A percentile compares a stretch with the other conserved stretches of the same genome.
Conservation (phyloP, 2,113 vertebrate species). For the Hippocampus barbouri region DNA sequence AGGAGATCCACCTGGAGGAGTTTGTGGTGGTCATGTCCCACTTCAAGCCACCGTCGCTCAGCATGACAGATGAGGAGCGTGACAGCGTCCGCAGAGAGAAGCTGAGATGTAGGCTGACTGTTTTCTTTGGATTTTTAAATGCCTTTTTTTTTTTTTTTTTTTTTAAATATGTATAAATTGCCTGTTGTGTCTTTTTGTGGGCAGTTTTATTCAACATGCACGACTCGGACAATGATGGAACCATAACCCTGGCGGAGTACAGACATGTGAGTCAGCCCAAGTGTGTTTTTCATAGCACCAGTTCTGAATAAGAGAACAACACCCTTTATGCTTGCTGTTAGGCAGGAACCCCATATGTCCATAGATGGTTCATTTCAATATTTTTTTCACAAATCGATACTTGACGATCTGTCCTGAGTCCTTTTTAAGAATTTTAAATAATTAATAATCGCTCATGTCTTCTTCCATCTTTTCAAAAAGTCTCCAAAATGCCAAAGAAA, state of each 20-base stretch:
- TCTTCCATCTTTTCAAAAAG: too few relatives aligned
- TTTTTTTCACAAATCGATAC: too few relatives aligned
- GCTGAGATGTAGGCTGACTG: slow-evolving; percentile 79
- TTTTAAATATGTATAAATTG: background rate
- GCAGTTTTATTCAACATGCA: slow-evolving; percentile 98
- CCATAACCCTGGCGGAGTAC: slow-evolving; percentile 92
- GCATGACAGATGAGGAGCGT: slow-evolving; percentile 80
- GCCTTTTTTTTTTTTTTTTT: background rate
- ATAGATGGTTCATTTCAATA: too few relatives aligned
- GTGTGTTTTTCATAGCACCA: background rate
- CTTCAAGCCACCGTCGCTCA: slow-evolving; percentile 81
- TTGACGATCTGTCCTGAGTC: too few relatives aligned
- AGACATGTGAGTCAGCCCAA: slow-evolving; percentile 79
- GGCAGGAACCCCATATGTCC: too few relatives aligned
- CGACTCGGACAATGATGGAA: slow-evolving; percentile 89
- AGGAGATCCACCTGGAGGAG: slow-evolving; percentile 89
- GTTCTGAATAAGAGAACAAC: too few relatives aligned
- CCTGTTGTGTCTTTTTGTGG: slow-evolving; percentile 18
- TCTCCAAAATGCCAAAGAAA: too few relatives aligned
- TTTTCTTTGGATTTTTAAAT: background rate
- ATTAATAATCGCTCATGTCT: too few relatives aligned
- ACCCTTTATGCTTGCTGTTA: too few relatives aligned
- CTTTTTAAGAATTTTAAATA: too few relatives aligned
- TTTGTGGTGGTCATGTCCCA: slow-evolving; percentile 93
- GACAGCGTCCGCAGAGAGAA: slow-evolving; percentile 81